Evolutionary conservation across 2,888 invertebrate species (phyloP).

Genomic region (Thymelicus lineola): DNA sequence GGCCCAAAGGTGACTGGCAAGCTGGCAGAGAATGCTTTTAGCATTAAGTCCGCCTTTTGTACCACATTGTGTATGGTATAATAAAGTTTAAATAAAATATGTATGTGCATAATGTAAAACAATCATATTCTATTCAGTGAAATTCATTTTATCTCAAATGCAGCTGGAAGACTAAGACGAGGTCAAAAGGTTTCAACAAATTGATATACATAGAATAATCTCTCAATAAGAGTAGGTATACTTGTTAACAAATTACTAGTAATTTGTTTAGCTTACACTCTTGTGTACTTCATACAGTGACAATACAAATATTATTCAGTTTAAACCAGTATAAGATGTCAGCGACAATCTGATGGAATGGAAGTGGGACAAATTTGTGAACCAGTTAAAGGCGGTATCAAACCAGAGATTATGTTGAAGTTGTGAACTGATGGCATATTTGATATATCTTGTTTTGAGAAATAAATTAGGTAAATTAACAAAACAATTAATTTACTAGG

Average conservation of each 20-base stretch:
- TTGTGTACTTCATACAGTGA: neutral
- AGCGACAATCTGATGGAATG: neutral
- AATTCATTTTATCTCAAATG: neutral
- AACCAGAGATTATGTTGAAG: neutral
- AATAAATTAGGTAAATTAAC: no score
- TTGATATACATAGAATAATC: neutral
- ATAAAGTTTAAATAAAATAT: no score
- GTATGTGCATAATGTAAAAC: no score
- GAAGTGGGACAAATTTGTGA: neutral
- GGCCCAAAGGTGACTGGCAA: no score
- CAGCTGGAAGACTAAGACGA: neutral
- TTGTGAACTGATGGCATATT: neutral
- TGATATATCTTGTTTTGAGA: neutral
- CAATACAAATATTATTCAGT: neutral
- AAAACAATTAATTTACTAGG: no score
- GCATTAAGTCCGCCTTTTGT: no score
- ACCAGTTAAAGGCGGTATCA: neutral
- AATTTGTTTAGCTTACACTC: neutral
- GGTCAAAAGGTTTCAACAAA: neutral
- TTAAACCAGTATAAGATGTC: neutral
- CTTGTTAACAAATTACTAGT: neutral
- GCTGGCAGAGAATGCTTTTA: no score
- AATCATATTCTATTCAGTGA: no score
- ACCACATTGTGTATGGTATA: no score
- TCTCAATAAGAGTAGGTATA: neutral